phyloP scores from a whole-genome alignment of 2,113 vertebrate species.

The Paracanthobrama guichenoti region DNA sequence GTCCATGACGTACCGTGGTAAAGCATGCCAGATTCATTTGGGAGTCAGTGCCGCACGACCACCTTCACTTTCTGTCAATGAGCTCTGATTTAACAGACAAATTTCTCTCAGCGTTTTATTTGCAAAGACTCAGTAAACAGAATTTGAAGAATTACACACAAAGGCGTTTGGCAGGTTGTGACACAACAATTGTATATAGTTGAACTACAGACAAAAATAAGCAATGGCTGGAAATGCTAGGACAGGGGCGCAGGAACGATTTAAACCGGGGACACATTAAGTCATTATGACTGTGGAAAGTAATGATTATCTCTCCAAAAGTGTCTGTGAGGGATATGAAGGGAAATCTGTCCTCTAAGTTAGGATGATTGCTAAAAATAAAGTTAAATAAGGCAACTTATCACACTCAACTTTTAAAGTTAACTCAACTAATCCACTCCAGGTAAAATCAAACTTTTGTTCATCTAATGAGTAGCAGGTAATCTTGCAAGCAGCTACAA shows the following conservation, averaged over 20 bases:
- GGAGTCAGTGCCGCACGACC: background rate
- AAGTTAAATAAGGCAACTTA: too few relatives aligned
- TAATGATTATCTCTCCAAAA: background rate
- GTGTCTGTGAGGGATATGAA: background rate
- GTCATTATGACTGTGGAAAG: background rate
- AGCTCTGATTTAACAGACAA: slow-evolving; percentile 18
- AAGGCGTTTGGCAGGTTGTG: background rate
- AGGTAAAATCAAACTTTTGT: too few relatives aligned
- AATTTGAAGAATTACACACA: slow-evolving; percentile 21
- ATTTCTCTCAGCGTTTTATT: background rate
- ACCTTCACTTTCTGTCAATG: slow-evolving; percentile 9
- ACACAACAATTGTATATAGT: slow-evolving; percentile 3
- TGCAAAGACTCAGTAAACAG: slow-evolving; percentile 6
- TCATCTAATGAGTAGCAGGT: too few relatives aligned
- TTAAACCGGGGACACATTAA: background rate
- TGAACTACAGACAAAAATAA: slow-evolving; percentile 12
- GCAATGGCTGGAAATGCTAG: background rate
- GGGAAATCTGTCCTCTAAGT: background rate
- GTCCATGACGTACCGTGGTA: slow-evolving; percentile 40
- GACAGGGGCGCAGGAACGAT: background rate
- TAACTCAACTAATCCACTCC: too few relatives aligned
- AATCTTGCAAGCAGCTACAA: too few relatives aligned
- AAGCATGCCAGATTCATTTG: slow-evolving; percentile 41
- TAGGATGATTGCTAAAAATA: too few relatives aligned
- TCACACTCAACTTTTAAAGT: too few relatives aligned